These are phyloP conservation scores for Heteromyza rotundicornis DNA, from an alignment of 2,888 invertebrate species.

Conservation along the genomic window DNA sequence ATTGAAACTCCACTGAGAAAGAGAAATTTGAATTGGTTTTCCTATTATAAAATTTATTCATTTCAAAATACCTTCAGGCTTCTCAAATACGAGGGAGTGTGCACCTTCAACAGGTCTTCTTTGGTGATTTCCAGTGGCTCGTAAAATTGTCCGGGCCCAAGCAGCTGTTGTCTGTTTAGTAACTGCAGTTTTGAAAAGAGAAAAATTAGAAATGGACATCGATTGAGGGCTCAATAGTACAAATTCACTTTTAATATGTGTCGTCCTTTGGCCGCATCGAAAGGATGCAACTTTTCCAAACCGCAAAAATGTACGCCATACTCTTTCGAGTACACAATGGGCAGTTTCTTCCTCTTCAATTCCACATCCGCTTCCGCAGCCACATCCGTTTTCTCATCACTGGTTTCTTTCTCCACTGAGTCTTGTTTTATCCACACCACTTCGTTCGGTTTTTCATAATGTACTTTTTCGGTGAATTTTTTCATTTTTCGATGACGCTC, in stretches of 20 bases:
- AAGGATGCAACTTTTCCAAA: slow-evolving; percentile 84
- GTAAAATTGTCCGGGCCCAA: slow-evolving; percentile 70
- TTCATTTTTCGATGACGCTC: slow-evolving; percentile 35
- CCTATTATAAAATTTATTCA: slow-evolving; percentile 14
- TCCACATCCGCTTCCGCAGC: too few species aligned
- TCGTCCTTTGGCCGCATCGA: slow-evolving; percentile 88
- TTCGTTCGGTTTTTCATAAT: slow-evolving; percentile 37
- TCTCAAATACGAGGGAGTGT: slow-evolving; percentile 75
- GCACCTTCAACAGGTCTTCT: slow-evolving; percentile 77
- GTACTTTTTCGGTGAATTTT: slow-evolving; percentile 38
- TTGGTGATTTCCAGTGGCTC: slow-evolving; percentile 75
- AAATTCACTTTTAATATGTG: slow-evolving; percentile 71
- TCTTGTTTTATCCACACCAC: slow-evolving; percentile 39
- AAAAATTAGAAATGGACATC: background rate
- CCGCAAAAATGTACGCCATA: slow-evolving; percentile 85
- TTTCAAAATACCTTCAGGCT: slow-evolving; percentile 69
- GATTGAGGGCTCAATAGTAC: background rate
- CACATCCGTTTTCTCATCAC: slow-evolving; percentile 1
- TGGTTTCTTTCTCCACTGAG: slow-evolving; percentile 7
- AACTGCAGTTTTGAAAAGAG: slow-evolving; percentile 57
- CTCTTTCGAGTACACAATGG: slow-evolving; percentile 77
- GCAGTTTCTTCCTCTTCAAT: slow-evolving; percentile 64
- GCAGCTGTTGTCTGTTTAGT: slow-evolving; percentile 68
- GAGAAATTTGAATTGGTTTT: slow-evolving; percentile 26
- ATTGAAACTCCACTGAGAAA: slow-evolving; percentile 76